Percentiles rank a stretch among this genome's conserved stretches.
Conservation (phyloP, 2,888 invertebrate species). For the Ophonus ardosiacus region DNA sequence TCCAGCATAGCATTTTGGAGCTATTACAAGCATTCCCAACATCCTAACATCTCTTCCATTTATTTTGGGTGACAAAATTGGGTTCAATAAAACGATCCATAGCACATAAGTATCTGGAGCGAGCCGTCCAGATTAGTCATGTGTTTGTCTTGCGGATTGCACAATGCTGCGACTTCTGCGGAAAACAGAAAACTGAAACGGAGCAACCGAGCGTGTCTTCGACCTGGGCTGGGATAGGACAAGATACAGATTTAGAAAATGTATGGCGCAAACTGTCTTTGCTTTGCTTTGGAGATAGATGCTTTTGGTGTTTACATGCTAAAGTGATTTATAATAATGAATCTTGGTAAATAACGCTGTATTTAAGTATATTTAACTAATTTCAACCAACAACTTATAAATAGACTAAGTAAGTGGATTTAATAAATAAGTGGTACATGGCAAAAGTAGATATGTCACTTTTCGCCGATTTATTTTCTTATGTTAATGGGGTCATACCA, state of each 20-base stretch:
- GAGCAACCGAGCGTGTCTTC: constrained; percentile 4
- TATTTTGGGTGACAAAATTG: constrained; percentile 32
- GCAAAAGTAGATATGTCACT: no score
- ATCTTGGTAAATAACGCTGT: constrained; percentile 5
- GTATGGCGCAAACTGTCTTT: constrained; percentile 33
- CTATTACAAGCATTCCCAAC: not conserved
- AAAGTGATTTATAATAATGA: constrained; percentile 40
- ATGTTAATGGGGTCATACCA: no score
- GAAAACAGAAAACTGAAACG: constrained; percentile 16
- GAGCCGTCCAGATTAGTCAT: constrained; percentile 39
- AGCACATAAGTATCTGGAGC: constrained; percentile 6
- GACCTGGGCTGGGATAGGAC: constrained; percentile 26
- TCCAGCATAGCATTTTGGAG: not conserved
- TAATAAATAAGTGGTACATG: no score
- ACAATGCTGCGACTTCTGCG: constrained; percentile 25
- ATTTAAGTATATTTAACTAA: not conserved
- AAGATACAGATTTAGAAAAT: constrained; percentile 35
- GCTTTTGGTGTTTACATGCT: constrained; percentile 35
- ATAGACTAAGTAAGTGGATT: no score
- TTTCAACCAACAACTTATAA: no score
- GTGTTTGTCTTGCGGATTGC: constrained; percentile 40
- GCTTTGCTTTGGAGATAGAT: not conserved
- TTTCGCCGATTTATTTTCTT: no score
- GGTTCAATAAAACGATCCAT: constrained; percentile 52
- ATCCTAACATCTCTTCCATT: not conserved